Evolutionary conservation across 2,888 invertebrate genomes (phyloP), one percentile per base, ranked within the genome.

Genomic region (Stenodera caucasica): DNA sequence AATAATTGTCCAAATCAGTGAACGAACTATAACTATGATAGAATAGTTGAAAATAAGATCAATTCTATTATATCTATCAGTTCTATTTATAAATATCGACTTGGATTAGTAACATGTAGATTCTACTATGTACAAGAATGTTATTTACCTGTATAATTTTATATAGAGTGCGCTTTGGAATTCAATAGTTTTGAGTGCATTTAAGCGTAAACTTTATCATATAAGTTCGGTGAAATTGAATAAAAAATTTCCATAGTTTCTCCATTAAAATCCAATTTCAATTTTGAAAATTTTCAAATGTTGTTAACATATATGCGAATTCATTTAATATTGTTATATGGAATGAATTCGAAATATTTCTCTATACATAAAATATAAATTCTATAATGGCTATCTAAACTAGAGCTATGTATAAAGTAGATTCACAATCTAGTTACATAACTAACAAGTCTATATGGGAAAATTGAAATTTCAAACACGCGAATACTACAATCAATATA

Each of bases 401-500:
- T 45, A 45, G 45, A 45, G 12, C 21, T n/a, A 21, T 45, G 45
- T 45, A 37, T 35, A 26, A 30, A 35, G 14, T 35, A 15, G 53
- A 30, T 33, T 32, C n/a, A 53, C 32, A 29, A 53, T 53, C 35
- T 32, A 23, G 45, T 53, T 59, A 37, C 60, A 49, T 55, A 55
- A 60, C 53, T 32, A 32, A 53, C 35, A 23, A 53, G 53, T 53
- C 53, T 15, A 45, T 23, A 45, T 45, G 45, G 49, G 35, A 45
- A 56, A 60, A 60, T 60, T 56, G 55, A 60, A 60, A 60, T 60
- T 55, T 56, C 60, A 60, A 60, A 53, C 56, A 60, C 53, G 60
- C 60, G 53, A 56, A 37, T 52, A 15, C 18, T 6, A 45, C 37
- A 14, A 15, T 37, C 37, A 45, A 37, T 37, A 8, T 12, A 33